Evolutionary conservation across 2,888 invertebrate species (phyloP), one percentile per base, ranked within the genome.

Genomic region (Cistogaster globosa): DNA sequence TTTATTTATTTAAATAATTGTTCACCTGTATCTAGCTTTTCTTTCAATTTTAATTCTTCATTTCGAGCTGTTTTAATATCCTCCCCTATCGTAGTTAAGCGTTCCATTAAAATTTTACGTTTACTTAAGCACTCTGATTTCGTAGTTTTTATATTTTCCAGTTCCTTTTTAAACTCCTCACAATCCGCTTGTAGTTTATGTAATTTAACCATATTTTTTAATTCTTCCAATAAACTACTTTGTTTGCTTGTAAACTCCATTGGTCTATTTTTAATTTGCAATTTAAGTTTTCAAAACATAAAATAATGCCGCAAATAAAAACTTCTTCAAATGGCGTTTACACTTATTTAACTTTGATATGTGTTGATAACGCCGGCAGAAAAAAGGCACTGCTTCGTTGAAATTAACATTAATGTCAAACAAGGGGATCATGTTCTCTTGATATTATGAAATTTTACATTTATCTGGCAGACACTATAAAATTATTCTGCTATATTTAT

Each of bases 21-120:
- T 53, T 53, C 65, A 79, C 84, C 75, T 42, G 20, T 14, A n/a
- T 77, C 63, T n/a, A 84, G 4, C 58, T 77, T 77, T 53, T 3
- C n/a, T 36, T 67, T 45, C 42, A 36, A 63, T 2, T 38, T 38
- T 26, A 16, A 16, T 60, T 81, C 77, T 9, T 78, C 58, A 5
- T 45, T 42, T 22, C 16, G 6, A 1, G 63, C 84, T 7, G 42
- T 14, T 32, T 69, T 22, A 20, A 81, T 5, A 20, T 81, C 68
- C 8, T 53, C 57, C 32, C 74, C 32, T 2, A 85, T 6, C 6
- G 68, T n/a, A 11, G 2, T 20, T 38, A 85, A 38, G 22, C 26
- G 32, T 22, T 78, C 32, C 20, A 42, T 42, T 12, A 63, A 18
- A 2, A 63, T 36, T 69, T 85, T 57, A 12, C 22, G 62, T 2